Evolutionary conservation across 1,140 invertebrate genomes (phyloP).

Genomic region (Sweltsa coloradensis): DNA sequence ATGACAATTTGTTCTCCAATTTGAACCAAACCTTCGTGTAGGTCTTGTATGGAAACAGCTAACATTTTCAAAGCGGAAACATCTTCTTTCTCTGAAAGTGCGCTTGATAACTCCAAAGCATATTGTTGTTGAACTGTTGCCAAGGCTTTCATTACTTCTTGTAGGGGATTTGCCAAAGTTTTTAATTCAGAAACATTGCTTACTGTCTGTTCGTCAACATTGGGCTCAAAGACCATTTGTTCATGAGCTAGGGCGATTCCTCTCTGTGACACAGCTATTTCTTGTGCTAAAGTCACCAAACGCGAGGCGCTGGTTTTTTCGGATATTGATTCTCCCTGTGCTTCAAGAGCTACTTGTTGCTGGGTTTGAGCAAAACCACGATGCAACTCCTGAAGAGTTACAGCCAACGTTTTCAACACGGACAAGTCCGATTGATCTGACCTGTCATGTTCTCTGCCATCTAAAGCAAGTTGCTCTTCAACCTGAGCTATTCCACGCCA

Average conservation of each 20-base stretch:
- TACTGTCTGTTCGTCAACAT: too few species aligned
- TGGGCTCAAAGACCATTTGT: too few species aligned
- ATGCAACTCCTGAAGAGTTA: conserved; percentile 26
- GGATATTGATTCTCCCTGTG: background rate
- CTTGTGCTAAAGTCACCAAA: too few species aligned
- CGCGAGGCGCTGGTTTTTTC: background rate
- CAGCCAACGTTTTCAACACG: conserved; percentile 22
- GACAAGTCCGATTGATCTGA: conserved; percentile 7
- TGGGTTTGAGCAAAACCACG: conserved; percentile 22
- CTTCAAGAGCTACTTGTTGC: conserved; percentile 17
- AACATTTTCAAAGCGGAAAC: conserved; percentile 5
- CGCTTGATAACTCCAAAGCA: too few species aligned
- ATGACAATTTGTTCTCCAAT: conserved; percentile 12
- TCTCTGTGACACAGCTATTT: too few species aligned
- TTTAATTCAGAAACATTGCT: too few species aligned
- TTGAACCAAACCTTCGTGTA: background rate
- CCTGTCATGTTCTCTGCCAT: conserved; percentile 12
- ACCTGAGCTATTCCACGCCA: conserved; percentile 32
- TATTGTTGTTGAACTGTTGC: too few species aligned
- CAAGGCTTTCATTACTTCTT: too few species aligned
- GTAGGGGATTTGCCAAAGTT: too few species aligned
- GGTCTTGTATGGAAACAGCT: background rate
- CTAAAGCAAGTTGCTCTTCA: conserved; percentile 18
- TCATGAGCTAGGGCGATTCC: too few species aligned
- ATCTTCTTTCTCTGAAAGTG: conserved; percentile 1